Evolutionary conservation across 1,140 invertebrate genomes (phyloP), one percentile per base, ranked within the genome.

Genomic region (Eulimnadia texana): DNA sequence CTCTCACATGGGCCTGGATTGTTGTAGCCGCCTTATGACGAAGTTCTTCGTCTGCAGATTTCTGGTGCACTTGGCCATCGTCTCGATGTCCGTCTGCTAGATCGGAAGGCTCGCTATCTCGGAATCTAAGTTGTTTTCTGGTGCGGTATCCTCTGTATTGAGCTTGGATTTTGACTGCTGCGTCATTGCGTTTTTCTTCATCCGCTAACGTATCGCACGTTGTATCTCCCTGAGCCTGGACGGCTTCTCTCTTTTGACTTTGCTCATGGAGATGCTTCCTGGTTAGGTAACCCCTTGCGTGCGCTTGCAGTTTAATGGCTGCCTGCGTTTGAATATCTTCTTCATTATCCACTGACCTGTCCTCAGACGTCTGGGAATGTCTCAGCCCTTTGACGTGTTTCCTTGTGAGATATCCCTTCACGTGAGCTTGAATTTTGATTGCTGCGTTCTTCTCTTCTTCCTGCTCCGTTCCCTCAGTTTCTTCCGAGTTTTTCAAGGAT

Each of bases 1-100:
- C 84, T 55, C 83, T 76, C 70, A 83, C 86, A 58, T 80, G 78
- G 33, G 84, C 83, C 70, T 88, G 85, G 56, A 88, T 63, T 53
- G 51, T 60, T 13, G 42, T 63, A 16, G 62, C 62, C 2, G 62
- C 62, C 11, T 24, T 16, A 54, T 55, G 52, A 22, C 24, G 10
- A 20, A 58, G 16, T 3, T 29, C 55, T 0, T 22, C 20, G 19
- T 42, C 25, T 42, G 33, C 33, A 9, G 28, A 10, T 29, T 58
- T 9, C 16, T 25, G 3, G 13, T 16, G n/a, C 29, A n/a, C 23
- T 47, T 23, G 28, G 22, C 22, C 3, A 6, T 10, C 16, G 3
- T 54, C 52, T 6, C 20, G 33, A 42, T 42, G 33, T 42, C 6
- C 33, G 33, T n/a, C n/a, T n/a, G n/a, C n/a, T n/a, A n/a, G n/a